Evolutionary conservation across 2,113 vertebrate genomes (phyloP), one percentile per base, ranked within the genome.

Genomic region (Spilogale gracilis): DNA sequence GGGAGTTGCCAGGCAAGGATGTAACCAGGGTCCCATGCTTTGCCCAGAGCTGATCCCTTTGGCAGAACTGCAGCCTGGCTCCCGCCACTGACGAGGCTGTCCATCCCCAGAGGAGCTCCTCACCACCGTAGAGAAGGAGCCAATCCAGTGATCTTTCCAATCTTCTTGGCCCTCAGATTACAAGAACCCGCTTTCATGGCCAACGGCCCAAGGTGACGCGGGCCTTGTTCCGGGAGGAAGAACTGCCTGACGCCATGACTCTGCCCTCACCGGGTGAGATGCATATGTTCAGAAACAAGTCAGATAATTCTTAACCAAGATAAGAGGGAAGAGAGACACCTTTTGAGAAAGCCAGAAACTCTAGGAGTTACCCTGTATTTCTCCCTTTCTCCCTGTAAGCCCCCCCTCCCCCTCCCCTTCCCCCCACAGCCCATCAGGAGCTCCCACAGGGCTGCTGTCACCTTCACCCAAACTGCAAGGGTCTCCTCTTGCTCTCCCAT

Each of bases 261-360:
- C 45, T 21, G 10, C 38, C 25, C 3, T 58, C 79, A 50, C 25
- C 11, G 14, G 45, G 58, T 54, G 27, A 30, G 7, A 50, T 2
- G 6, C 25, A 30, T 5, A 45, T 1, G 9, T 45, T 25, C 65
- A 56, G 20, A 76, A 48, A 56, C 20, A 45, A 32, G 67, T 56
- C 14, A 65, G 14, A 7, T 5, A 3, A n/a, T 21, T 48, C 48
- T 84, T 56, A 76, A 76, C 20, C n/a, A 76, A 90, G 21, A n/a
- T 20, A 84, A 76, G 58, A 76, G 48, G 48, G 21, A 21, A 74
- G 18, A 14, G 54, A 52, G 54, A 56, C 54, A 38, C 23, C 52
- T 14, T 5, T 38, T 56, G 71, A 97, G 25, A 96, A 76, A 86
- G 63, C 69, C 38, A 54, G 25, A 89, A 81, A 60, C 30, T 74